These are phyloP conservation scores for Heterochromis multidens DNA, from an alignment of 2,113 vertebrate species.

Conservation along the genomic window DNA sequence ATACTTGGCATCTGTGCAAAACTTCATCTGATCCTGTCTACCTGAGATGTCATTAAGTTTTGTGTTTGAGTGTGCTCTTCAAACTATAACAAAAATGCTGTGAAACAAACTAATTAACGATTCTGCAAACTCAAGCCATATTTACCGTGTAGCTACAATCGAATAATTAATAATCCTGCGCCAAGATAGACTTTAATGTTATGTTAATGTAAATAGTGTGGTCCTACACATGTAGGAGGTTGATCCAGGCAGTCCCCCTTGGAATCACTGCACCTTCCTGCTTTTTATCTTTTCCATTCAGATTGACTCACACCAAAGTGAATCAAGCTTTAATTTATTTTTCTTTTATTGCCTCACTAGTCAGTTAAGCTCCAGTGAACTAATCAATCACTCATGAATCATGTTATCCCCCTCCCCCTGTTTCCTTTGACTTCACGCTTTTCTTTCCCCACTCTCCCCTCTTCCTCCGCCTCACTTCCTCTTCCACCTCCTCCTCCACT, in stretches of 20 bases:
- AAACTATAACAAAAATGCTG: conserved; percentile 32
- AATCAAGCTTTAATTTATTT: conserved; percentile 36
- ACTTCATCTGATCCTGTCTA: conserved; percentile 28
- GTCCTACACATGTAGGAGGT: not conserved
- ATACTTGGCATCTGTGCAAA: not conserved
- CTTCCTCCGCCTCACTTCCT: conserved; percentile 29
- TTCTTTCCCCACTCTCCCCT: not conserved
- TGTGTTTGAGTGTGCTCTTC: conserved; percentile 1
- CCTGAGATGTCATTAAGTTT: conserved; percentile 38
- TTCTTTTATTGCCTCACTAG: conserved; percentile 8
- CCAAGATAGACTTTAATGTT: conserved; percentile 5
- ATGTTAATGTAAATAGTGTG: conserved; percentile 1
- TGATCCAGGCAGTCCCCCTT: not conserved
- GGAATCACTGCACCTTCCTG: not conserved
- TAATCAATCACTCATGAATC: conserved; percentile 65
- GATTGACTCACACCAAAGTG: not conserved
- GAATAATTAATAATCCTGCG: conserved; percentile 20
- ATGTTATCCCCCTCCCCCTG: conserved; percentile 20
- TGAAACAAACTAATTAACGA: conserved; percentile 39
- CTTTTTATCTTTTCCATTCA: conserved; percentile 12
- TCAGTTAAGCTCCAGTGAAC: conserved; percentile 36
- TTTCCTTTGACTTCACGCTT: conserved; percentile 43
- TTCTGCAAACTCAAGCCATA: conserved; percentile 62
- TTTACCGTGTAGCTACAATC: conserved; percentile 31
- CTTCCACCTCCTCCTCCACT: conserved; percentile 65